Evolutionary conservation across 1,140 invertebrate genomes (phyloP).

Genomic region (Mycetomoellerius zeteki): DNA sequence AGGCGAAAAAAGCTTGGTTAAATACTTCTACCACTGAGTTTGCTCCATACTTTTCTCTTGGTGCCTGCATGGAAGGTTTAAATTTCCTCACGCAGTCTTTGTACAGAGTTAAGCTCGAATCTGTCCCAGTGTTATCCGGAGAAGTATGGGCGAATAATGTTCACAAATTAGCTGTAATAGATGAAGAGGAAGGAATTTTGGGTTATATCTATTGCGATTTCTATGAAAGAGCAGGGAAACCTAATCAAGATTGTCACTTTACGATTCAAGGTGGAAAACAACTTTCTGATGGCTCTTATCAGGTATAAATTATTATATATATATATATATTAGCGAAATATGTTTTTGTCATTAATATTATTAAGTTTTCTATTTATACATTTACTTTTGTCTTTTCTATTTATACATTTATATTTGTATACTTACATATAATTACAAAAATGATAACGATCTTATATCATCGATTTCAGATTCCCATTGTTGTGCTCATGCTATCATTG

Average conservation of each 20-base stretch:
- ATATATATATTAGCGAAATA: slow-evolving; percentile 23
- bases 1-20: slow-evolving; percentile 91
- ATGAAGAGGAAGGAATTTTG: slow-evolving; percentile 92
- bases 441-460: background rate
- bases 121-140: slow-evolving; percentile 88
- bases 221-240: slow-evolving; percentile 95
- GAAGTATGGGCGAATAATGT: slow-evolving; percentile 96
- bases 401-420: background rate
- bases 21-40: slow-evolving; percentile 91
- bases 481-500: slow-evolving; percentile 97
- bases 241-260: slow-evolving; percentile 99
- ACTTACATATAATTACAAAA: slow-evolving; percentile 11
- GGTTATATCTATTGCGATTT: slow-evolving; percentile 99
- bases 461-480: slow-evolving; percentile 93
- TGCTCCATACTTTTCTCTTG: slow-evolving; percentile 97
- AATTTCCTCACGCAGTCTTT: slow-evolving; percentile 94
- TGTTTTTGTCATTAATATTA: slow-evolving; percentile 28
- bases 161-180: slow-evolving; percentile 95
- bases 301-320: slow-evolving; percentile 86
- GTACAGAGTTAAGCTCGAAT: slow-evolving; percentile 93
- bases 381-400: background rate
- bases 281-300: slow-evolving; percentile 94
- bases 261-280: slow-evolving; percentile 97
- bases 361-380: background rate
- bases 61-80: slow-evolving; percentile 98